Conservation (phyloP, 2,797 vertebrate species). For the Nasua narica region DNA sequence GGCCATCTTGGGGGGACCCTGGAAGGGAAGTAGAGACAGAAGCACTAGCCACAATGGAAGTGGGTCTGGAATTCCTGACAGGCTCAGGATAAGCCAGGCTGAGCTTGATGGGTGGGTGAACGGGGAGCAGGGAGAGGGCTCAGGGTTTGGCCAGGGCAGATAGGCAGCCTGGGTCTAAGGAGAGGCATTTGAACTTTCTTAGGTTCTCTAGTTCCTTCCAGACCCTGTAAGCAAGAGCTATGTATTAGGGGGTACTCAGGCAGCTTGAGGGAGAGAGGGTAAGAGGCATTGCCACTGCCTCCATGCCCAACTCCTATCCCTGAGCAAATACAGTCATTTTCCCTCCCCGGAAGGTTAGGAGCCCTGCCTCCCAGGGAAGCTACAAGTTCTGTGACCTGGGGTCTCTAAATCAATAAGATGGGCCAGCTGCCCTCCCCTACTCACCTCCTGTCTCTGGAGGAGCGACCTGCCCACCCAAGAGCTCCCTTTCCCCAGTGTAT, state of each 20-base stretch:
- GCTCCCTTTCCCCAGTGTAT: neutral
- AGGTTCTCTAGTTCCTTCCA: neutral
- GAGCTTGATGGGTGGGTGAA: neutral
- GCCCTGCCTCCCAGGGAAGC: neutral
- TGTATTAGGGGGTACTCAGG: neutral
- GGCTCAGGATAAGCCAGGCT: neutral
- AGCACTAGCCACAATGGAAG: neutral
- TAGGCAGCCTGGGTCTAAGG: neutral
- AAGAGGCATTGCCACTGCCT: neutral
- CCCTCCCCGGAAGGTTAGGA: neutral
- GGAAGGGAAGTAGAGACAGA: neutral
- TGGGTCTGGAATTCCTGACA: neutral
- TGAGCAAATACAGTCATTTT: neutral
- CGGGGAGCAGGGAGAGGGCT: neutral
- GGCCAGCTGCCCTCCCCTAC: too few species aligned
- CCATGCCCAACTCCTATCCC: neutral
- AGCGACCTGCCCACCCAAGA: neutral
- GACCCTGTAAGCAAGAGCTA: neutral
- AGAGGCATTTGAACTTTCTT: neutral
- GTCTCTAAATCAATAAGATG: constrained; percentile 4
- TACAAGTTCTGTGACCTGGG: neutral
- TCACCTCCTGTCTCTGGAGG: neutral
- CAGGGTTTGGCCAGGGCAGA: neutral
- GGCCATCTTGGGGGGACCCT: neutral
- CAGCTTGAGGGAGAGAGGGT: neutral